Percentiles rank a stretch among this genome's conserved stretches.
phyloP scores from a whole-genome alignment of 2,797 vertebrate genomes.

The Gadopsis marmoratus region DNA sequence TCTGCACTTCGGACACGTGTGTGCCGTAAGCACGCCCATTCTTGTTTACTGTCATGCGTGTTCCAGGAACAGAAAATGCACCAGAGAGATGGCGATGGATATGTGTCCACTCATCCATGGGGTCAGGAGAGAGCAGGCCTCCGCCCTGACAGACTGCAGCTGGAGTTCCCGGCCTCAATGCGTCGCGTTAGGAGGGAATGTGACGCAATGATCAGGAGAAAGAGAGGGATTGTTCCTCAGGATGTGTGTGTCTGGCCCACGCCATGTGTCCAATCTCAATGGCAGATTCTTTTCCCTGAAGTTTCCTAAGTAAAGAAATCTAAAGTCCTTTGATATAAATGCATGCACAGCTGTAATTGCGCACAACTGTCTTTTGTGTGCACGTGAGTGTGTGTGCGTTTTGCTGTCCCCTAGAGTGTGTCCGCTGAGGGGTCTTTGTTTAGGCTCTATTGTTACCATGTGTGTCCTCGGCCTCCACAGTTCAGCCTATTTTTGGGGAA shows the following conservation, averaged over 20 bases:
- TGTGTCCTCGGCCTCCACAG: slow-evolving; percentile 58
- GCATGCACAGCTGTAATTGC: not conserved
- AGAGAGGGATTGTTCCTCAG: slow-evolving; percentile 69
- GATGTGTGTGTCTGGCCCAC: slow-evolving; percentile 48
- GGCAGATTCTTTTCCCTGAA: slow-evolving; percentile 24
- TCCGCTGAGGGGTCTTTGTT: not conserved
- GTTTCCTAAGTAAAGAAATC: slow-evolving; percentile 24
- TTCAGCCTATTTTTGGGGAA: slow-evolving; percentile 72
- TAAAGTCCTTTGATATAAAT: not conserved
- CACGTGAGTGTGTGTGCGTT: not conserved
- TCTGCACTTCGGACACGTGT: slow-evolving; percentile 14
- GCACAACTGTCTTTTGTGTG: slow-evolving; percentile 26
- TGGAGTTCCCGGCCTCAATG: slow-evolving; percentile 61
- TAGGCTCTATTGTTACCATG: slow-evolving; percentile 68
- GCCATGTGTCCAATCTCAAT: slow-evolving; percentile 4
- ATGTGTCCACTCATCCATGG: slow-evolving; percentile 56
- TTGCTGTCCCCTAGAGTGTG: not conserved
- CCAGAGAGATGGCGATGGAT: slow-evolving; percentile 48
- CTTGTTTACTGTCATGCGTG: slow-evolving; percentile 61
- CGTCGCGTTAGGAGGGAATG: slow-evolving; percentile 37
- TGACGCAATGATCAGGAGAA: slow-evolving; percentile 51
- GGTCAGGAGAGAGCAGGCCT: slow-evolving; percentile 57
- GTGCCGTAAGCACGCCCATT: slow-evolving; percentile 7
- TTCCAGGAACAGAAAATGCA: slow-evolving; percentile 69
- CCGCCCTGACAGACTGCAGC: slow-evolving; percentile 69